Percentiles rank a stretch among this genome's conserved stretches.
These are phyloP conservation scores for Trididemnum clinides DNA, from an alignment of 23 tunicate genomes.

Conservation along the genomic window DNA sequence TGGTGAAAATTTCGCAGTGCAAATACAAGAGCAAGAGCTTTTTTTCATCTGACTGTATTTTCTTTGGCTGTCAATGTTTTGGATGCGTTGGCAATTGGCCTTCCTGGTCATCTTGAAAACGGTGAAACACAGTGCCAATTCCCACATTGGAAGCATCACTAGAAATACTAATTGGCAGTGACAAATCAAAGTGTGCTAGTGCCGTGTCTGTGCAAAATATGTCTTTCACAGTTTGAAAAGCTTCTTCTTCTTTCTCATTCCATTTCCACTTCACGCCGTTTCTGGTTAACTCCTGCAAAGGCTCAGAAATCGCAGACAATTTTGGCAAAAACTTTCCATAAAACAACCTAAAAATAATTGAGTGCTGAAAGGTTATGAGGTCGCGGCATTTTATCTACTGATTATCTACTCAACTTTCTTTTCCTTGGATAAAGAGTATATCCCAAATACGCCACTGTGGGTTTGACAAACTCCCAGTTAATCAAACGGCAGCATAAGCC, in stretches of 20 bases:
- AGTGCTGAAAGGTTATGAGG: background rate
- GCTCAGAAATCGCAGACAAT: background rate
- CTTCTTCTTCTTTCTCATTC: background rate
- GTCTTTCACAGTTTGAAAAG: no score
- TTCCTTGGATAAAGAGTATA: no score
- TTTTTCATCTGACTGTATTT: background rate
- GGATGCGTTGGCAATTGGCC: constrained; percentile 21
- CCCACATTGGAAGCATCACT: no score
- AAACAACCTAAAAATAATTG: background rate
- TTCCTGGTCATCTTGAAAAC: background rate
- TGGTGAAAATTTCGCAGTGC: no score
- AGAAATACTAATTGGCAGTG: constrained; percentile 13
- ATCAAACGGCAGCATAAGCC: no score
- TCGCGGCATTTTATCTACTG: constrained; percentile 12
- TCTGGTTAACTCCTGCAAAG: constrained; percentile 1
- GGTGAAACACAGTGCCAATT: constrained; percentile 32
- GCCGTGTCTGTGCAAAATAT: no score
- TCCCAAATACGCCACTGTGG: no score
- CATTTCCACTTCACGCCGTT: background rate
- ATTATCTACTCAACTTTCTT: no score
- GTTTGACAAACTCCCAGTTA: no score
- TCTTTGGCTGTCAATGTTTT: background rate
- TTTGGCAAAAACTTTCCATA: constrained; percentile 25
- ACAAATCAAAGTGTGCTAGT: no score
- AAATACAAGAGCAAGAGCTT: no score